phyloP scores from a whole-genome alignment of 2,113 vertebrate species.

The Cryptotis parvus region DNA sequence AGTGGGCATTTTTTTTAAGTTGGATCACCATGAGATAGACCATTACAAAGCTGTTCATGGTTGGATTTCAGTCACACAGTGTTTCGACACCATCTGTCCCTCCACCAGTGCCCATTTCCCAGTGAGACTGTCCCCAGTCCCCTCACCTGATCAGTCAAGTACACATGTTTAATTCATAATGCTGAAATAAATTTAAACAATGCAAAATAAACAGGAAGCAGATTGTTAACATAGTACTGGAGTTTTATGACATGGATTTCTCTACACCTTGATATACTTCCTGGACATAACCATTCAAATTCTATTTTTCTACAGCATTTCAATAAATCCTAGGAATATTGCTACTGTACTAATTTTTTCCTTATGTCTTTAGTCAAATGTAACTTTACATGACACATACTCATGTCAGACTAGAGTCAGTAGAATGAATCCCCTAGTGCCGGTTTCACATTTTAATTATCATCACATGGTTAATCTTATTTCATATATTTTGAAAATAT shows the following conservation, averaged over 20 bases:
- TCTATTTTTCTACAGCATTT: background rate
- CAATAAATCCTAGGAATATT: background rate
- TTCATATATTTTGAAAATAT: no score
- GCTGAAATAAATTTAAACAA: no score
- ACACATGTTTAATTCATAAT: no score
- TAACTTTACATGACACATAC: conserved; percentile 19
- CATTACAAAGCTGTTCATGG: no score
- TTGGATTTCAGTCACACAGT: no score
- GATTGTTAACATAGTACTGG: background rate
- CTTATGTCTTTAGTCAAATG: conserved; percentile 29
- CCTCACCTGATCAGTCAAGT: no score
- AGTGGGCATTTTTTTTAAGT: background rate
- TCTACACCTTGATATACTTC: background rate
- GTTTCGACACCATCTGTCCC: no score
- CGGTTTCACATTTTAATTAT: no score
- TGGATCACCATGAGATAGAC: no score
- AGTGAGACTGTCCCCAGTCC: no score
- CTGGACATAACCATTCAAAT: background rate
- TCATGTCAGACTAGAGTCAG: conserved; percentile 40
- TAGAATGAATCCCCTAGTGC: background rate
- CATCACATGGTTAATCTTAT: no score
- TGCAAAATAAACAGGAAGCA: background rate
- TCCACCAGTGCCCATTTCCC: no score
- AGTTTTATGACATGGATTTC: background rate
- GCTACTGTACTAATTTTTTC: background rate